phyloP scores from a whole-genome alignment of 2,888 invertebrate species.

The Subacronicta megacephala region DNA sequence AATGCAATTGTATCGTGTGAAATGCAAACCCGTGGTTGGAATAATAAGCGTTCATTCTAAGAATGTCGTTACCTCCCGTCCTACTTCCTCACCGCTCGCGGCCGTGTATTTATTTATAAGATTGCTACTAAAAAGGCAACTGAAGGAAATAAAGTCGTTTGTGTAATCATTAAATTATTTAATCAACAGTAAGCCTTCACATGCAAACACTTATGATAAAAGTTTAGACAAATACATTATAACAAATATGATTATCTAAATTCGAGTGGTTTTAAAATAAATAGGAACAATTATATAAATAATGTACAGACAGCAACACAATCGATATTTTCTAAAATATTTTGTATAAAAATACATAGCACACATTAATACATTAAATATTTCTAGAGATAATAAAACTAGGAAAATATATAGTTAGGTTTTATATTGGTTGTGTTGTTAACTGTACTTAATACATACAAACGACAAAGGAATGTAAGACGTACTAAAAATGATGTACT shows the following conservation, averaged over 20 bases:
- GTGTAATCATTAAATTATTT: slow-evolving; percentile 47
- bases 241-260: slow-evolving; percentile 57
- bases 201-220: slow-evolving; percentile 59
- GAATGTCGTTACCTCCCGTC: no score
- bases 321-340: slow-evolving; percentile 8
- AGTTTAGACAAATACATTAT: slow-evolving; percentile 42
- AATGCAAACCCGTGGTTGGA: no score
- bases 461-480: slow-evolving; percentile 53
- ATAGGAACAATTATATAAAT: slow-evolving; percentile 51
- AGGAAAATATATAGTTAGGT: slow-evolving; percentile 1
- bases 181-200: slow-evolving; percentile 59
- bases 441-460: slow-evolving; percentile 34
- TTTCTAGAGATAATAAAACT: slow-evolving; percentile 4
- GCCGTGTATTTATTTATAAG: no score
- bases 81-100: no score
- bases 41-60: no score
- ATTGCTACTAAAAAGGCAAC: no score
- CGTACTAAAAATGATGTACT: slow-evolving; percentile 4
- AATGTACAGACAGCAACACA: slow-evolving; percentile 38
- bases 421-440: slow-evolving; percentile 23
- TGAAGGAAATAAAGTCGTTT: slow-evolving; percentile 36
- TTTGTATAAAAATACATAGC: slow-evolving; percentile 39
- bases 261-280: slow-evolving; percentile 56
- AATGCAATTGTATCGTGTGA: no score
- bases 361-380: slow-evolving; percentile 9